Evolutionary conservation across 1,140 invertebrate genomes (phyloP).

Genomic region (Drosophila ananassae): DNA sequence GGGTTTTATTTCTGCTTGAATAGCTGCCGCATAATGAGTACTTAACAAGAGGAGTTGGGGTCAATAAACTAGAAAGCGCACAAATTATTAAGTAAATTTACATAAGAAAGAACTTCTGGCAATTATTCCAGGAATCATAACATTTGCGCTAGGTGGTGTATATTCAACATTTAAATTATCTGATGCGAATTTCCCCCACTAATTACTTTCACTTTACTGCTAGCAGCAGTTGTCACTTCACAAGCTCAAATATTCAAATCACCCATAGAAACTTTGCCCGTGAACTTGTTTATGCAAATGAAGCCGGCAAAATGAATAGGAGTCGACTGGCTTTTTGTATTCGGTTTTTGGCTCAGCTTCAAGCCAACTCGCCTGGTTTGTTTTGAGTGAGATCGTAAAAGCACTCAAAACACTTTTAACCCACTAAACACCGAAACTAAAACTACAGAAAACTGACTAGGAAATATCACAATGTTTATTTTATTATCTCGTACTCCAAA

Average conservation of each 20-base stretch:
- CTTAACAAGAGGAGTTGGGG: slow-evolving; percentile 20
- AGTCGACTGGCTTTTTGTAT: slow-evolving; percentile 23
- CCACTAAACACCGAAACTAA: slow-evolving; percentile 3
- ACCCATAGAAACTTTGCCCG: slow-evolving; percentile 66
- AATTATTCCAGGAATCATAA: slow-evolving; percentile 23
- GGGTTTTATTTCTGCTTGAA: slow-evolving; percentile 35
- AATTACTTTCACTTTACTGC: slow-evolving; percentile 55
- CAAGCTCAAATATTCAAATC: slow-evolving; percentile 63
- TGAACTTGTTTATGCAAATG: slow-evolving; percentile 79
- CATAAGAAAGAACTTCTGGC: slow-evolving; percentile 11
- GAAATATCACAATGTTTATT: slow-evolving; percentile 59
- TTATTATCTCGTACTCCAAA: slow-evolving; percentile 64
- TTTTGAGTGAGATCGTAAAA: slow-evolving; percentile 16
- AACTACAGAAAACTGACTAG: background rate
- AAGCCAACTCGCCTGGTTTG: slow-evolving; percentile 9
- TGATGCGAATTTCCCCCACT: slow-evolving; percentile 21
- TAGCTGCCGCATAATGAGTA: slow-evolving; percentile 16
- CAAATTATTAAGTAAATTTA: slow-evolving; percentile 8
- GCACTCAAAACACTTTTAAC: slow-evolving; percentile 39
- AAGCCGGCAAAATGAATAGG: slow-evolving; percentile 54
- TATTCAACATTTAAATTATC: background rate
- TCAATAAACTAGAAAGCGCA: slow-evolving; percentile 52
- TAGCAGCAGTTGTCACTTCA: slow-evolving; percentile 47
- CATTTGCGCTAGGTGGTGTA: background rate
- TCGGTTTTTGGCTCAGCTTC: slow-evolving; percentile 6